Conservation (phyloP, 1,140 invertebrate genomes). For the Halyomorpha halys region DNA sequence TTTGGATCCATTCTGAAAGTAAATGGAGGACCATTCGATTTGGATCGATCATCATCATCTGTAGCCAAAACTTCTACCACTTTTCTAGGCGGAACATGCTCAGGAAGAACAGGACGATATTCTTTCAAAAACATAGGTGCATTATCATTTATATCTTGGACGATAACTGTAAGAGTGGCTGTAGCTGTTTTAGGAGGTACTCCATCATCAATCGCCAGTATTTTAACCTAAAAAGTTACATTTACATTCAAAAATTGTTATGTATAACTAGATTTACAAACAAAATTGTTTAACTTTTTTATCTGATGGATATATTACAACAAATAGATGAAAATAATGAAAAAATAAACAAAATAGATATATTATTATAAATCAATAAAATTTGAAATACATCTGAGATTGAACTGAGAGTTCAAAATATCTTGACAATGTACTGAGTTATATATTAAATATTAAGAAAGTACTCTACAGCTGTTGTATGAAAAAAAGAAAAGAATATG, state of each 20-base stretch:
- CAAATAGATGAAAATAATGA: too few relatives aligned
- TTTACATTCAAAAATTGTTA: background rate
- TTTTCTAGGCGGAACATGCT: constrained; percentile 78
- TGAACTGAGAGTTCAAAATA: too few relatives aligned
- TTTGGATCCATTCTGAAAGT: constrained; percentile 85
- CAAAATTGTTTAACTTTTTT: too few relatives aligned
- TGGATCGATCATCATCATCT: constrained; percentile 88
- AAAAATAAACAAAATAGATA: too few relatives aligned
- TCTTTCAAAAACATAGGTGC: constrained; percentile 83
- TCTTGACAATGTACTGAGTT: too few relatives aligned
- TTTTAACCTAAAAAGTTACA: constrained; percentile 55
- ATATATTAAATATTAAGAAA: too few relatives aligned
- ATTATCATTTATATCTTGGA: constrained; percentile 95
- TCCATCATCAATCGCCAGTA: constrained; percentile 89
- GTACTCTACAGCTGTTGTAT: too few relatives aligned
- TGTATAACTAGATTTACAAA: too few relatives aligned
- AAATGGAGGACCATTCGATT: constrained; percentile 90
- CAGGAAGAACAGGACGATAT: constrained; percentile 82
- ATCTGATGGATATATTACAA: too few relatives aligned
- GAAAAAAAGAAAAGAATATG: too few relatives aligned
- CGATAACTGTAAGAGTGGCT: constrained; percentile 86
- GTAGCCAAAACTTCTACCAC: constrained; percentile 88
- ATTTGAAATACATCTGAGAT: too few relatives aligned
- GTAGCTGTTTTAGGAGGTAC: constrained; percentile 89
- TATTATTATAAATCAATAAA: too few relatives aligned